Conservation (phyloP, 2,797 vertebrate species). For the Cyclura pinguis region DNA sequence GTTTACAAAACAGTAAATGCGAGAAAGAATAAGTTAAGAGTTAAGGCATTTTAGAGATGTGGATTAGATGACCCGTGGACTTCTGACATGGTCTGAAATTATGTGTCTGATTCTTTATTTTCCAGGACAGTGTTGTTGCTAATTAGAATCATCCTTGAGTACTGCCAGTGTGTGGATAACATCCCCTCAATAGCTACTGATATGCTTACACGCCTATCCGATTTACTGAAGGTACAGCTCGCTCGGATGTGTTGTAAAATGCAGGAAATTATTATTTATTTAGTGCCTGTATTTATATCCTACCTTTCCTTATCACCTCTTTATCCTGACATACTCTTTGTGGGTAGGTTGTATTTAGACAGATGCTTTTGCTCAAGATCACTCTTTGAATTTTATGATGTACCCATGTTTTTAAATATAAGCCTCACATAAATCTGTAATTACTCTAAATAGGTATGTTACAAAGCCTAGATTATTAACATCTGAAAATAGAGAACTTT, state of each 20-base stretch:
- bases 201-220: conserved; percentile 94
- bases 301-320: neutral
- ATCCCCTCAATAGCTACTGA: conserved; percentile 96
- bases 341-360: neutral
- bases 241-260: neutral
- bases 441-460: conserved; percentile 3
- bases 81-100: neutral
- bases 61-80: neutral
- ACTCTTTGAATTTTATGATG: neutral
- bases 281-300: neutral
- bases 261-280: neutral
- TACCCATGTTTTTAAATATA: neutral
- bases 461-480: neutral
- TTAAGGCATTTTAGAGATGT: neutral
- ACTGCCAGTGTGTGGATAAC: conserved; percentile 98
- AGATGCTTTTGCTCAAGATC: neutral
- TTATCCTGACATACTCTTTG: no score
- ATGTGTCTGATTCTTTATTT: conserved; percentile 45
- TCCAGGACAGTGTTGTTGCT: conserved; percentile 94
- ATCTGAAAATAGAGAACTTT: neutral
- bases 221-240: conserved; percentile 91
- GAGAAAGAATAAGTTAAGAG: neutral
- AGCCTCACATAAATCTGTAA: neutral
- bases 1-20: neutral
- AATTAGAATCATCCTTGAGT: conserved; percentile 97